Evolutionary conservation across 2,113 vertebrate species (phyloP).

Genomic region (Cacatua alba): DNA sequence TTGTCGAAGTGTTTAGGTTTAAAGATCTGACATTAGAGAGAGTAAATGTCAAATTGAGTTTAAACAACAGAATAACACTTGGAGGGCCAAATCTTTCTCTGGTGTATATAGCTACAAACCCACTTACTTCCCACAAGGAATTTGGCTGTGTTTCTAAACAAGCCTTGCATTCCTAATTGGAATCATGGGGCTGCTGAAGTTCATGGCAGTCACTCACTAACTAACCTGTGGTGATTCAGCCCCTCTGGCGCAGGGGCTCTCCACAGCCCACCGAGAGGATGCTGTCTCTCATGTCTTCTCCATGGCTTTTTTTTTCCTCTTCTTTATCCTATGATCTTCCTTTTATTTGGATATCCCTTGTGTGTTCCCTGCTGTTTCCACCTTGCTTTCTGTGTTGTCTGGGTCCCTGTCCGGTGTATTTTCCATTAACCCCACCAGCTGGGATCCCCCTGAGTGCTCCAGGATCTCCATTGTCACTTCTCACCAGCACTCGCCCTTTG

Average conservation of each 20-base stretch:
- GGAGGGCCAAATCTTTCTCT: neutral
- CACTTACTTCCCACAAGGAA: neutral
- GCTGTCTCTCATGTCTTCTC: neutral
- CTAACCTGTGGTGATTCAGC: neutral
- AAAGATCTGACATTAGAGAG: constrained; percentile 42
- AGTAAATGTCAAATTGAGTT: constrained; percentile 53
- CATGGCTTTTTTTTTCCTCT: neutral
- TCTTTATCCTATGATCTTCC: neutral
- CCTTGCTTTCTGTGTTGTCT: neutral
- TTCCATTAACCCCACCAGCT: neutral
- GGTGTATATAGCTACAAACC: neutral
- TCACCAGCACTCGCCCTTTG: fast-evolving
- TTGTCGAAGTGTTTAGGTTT: constrained; percentile 16
- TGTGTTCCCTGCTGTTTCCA: neutral
- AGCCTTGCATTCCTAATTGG: neutral
- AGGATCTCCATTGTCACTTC: neutral
- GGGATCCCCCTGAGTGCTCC: neutral
- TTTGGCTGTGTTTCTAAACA: neutral
- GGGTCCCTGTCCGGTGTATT: neutral
- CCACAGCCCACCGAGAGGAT: neutral
- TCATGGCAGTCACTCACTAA: neutral
- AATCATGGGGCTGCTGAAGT: fast-evolving
- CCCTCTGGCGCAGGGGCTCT: fast-evolving
- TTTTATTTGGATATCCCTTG: neutral
- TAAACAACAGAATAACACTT: neutral